phyloP scores from a whole-genome alignment of 2,113 vertebrate genomes.

The Malaclemys terrapin region DNA sequence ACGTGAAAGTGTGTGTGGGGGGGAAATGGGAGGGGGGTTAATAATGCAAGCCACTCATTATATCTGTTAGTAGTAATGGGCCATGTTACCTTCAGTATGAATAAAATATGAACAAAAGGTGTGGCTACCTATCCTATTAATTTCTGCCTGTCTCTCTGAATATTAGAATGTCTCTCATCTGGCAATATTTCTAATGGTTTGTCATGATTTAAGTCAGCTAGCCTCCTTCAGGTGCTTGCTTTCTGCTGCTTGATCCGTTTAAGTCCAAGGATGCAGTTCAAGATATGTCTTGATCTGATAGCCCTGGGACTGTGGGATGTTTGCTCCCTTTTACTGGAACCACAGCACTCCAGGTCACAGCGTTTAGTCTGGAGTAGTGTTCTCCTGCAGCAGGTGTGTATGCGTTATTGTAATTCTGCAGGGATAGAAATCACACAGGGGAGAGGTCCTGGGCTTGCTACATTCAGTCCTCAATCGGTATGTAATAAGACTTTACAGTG shows the following conservation, averaged over 20 bases:
- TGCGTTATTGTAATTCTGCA: not conserved
- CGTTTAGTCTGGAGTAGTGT: not conserved
- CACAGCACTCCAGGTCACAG: not conserved
- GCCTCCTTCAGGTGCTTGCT: not conserved
- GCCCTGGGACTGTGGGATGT: not conserved
- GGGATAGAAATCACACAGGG: not conserved
- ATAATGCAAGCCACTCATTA: not conserved
- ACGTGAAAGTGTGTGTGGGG: not conserved
- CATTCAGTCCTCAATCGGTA: not conserved
- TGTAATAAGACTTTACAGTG: not conserved
- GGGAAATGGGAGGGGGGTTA: no score
- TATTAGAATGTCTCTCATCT: not conserved
- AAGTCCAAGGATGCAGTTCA: not conserved
- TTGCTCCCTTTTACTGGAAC: not conserved
- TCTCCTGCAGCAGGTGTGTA: not conserved
- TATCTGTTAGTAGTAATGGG: slow-evolving; percentile 41
- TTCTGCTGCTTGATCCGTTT: not conserved
- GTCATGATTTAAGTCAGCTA: rapidly evolving
- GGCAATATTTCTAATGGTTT: not conserved
- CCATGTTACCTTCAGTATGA: slow-evolving; percentile 33
- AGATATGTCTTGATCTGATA: not conserved
- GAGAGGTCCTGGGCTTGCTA: not conserved
- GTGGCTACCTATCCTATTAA: slow-evolving; percentile 36
- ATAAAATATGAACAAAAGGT: slow-evolving; percentile 55
- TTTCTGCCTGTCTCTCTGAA: slow-evolving; percentile 1